Evolutionary conservation across 2,888 invertebrate species (phyloP), one percentile per base, ranked within the genome.

Genomic region (Brachypterus glaber): DNA sequence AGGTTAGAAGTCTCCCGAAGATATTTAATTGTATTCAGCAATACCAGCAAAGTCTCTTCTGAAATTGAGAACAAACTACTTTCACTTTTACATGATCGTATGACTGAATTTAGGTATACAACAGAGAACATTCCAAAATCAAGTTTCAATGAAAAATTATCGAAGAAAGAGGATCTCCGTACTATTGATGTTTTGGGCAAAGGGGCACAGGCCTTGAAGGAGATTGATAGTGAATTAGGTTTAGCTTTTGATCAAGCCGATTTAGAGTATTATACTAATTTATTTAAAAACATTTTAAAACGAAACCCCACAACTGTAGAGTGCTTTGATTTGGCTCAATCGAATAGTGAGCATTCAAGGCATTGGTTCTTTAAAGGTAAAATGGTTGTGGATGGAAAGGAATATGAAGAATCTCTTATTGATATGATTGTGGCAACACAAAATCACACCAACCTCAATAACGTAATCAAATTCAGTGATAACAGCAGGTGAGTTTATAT

Each of bases 311-410:
- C 96, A 0, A 93, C 89, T 59, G 95, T 97, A 1, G 97, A 98
- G 63, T 82, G 95, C 54, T 96, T 97, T 68, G 97, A 97, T 70
- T 76, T 97, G 50, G 97, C 97, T 2, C 97, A 98, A 66, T 92
- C 92, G 17, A 96, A 96, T 63, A 93, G 95, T 64, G 97, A 98
- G 63, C 97, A 98, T 65, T 93, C 93, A 43, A 76, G 97, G 3
- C 97, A 98, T 71, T 97, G 97, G 97, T 97, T 97, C 69, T 97
- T 97, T 67, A 89, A 89, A 71, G 95, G 95, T 0, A 77, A 79
- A 57, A 79, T 93, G 69, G 64, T 88, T 33, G 71, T 95, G 32
- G 87, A 96, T 68, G 90, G 86, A 0, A 66, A 77, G 50, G 77
- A 82, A 55, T 68, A 81, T 47, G 69, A 80, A n/a, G 73, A 84